Conservation (phyloP, 2,888 invertebrate species). For the Xanthia togata region DNA sequence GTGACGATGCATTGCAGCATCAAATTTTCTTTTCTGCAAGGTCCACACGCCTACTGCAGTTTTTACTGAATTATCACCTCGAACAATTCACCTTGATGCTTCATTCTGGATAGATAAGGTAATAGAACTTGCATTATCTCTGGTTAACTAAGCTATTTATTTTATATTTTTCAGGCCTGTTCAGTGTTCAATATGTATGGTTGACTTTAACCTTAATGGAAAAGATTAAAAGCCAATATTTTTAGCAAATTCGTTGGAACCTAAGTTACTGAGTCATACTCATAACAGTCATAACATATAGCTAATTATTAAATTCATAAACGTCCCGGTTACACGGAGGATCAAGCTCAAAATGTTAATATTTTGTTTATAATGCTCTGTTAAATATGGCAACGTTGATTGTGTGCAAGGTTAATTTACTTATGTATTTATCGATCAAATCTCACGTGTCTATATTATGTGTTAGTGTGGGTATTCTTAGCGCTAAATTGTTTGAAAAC, state of each 20-base stretch:
- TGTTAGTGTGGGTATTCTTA: background rate
- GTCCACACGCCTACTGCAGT: slow-evolving; percentile 17
- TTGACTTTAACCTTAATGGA: background rate
- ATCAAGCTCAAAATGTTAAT: background rate
- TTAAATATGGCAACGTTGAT: background rate
- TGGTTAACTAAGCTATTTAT: background rate
- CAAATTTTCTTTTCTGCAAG: slow-evolving; percentile 6
- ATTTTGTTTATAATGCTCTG: slow-evolving; percentile 7
- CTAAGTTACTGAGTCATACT: background rate
- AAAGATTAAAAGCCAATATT: background rate
- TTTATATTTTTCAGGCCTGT: slow-evolving; percentile 7
- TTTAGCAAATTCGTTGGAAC: background rate
- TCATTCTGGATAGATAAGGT: slow-evolving; percentile 7
- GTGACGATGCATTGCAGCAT: background rate
- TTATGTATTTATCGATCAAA: background rate
- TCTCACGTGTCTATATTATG: background rate
- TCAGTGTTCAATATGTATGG: background rate
- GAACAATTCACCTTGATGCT: slow-evolving; percentile 19
- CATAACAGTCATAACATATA: background rate
- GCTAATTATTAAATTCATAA: background rate
- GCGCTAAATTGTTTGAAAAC: background rate
- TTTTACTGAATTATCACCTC: slow-evolving; percentile 20
- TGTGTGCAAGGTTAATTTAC: background rate
- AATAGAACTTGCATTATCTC: slow-evolving; percentile 1
- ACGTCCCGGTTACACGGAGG: background rate